phyloP scores from a whole-genome alignment of 2,113 vertebrate genomes.

The Pollimyrus isidori region DNA sequence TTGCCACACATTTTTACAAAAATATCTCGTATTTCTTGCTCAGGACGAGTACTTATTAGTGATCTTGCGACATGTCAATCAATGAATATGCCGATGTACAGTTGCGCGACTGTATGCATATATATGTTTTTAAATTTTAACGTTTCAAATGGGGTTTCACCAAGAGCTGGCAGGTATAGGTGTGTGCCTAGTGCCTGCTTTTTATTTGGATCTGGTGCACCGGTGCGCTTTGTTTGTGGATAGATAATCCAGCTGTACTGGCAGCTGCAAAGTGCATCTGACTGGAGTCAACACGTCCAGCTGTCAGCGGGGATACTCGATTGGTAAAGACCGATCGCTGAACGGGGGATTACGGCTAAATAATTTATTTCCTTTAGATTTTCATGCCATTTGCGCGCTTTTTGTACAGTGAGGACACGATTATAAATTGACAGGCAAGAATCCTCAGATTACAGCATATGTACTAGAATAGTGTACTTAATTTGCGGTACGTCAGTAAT shows the following conservation, averaged over 20 bases:
- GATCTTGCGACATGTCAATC: neutral
- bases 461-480: neutral
- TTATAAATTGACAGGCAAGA: neutral
- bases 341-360: neutral
- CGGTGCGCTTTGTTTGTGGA: constrained; percentile 17
- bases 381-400: neutral
- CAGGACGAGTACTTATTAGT: neutral
- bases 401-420: neutral
- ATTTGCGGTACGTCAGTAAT: neutral
- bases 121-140: neutral
- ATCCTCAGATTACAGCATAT: neutral
- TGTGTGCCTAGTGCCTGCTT: neutral
- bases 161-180: neutral
- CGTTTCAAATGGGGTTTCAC: neutral
- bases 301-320: neutral
- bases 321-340: neutral
- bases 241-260: neutral
- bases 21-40: neutral
- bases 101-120: neutral
- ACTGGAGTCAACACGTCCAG: neutral
- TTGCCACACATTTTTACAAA: neutral
- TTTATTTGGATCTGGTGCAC: neutral
- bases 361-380: neutral
- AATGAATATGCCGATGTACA: neutral
- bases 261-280: constrained; percentile 10